These are phyloP conservation scores for Astropecten irregularis DNA, from an alignment of 53 echinoderm and acorn worm species.

Conservation along the genomic window DNA sequence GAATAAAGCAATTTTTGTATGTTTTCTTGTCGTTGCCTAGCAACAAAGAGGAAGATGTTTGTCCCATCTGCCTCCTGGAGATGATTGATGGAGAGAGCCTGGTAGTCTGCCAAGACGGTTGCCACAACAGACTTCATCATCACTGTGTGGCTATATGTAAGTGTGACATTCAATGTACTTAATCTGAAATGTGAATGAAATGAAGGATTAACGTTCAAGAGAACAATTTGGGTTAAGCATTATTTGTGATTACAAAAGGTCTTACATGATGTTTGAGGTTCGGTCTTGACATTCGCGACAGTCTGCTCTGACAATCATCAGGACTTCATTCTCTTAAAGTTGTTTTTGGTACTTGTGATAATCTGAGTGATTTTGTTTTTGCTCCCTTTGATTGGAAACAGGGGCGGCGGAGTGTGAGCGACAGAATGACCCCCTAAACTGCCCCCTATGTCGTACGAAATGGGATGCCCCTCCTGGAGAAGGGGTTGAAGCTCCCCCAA, in stretches of 20 bases:
- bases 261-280: no score
- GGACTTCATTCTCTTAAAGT: no score
- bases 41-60: constrained; percentile 84
- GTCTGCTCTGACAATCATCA: no score
- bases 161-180: no score
- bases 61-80: constrained; percentile 95
- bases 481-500: constrained; percentile 47
- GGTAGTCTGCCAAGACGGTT: constrained; percentile 91
- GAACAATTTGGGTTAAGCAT: no score
- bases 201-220: no score
- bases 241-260: no score
- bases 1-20: no score
- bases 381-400: no score
- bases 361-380: no score
- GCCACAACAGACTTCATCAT: constrained; percentile 92
- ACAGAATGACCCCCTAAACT: constrained; percentile 77
- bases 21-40: constrained; percentile 6
- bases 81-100: constrained; percentile 98
- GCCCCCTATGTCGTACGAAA: constrained; percentile 87
- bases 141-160: constrained; percentile 98
- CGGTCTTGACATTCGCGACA: background rate
- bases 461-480: constrained; percentile 68
- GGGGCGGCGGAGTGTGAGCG: constrained; percentile 93
- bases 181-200: no score
- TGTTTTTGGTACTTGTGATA: no score